Conservation (phyloP, 2,113 vertebrate species). For the Natator depressus region DNA sequence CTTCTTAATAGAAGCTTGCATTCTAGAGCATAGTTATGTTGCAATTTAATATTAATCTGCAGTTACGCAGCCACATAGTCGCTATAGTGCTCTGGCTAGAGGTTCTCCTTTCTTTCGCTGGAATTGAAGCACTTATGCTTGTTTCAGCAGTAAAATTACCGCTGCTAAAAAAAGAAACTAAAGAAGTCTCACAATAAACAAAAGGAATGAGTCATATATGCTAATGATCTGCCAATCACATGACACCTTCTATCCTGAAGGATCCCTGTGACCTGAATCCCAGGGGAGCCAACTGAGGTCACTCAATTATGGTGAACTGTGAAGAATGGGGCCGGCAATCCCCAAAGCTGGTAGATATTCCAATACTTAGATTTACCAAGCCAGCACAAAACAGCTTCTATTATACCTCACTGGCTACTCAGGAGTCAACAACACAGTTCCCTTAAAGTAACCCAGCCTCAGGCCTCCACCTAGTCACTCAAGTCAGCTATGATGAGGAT, state of each 20-base stretch:
- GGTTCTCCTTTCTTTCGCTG: constrained; percentile 9
- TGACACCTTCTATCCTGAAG: neutral
- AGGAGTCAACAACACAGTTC: too few species aligned
- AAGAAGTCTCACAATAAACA: neutral
- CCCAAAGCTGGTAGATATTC: too few species aligned
- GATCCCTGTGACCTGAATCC: neutral
- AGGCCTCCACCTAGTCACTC: too few species aligned
- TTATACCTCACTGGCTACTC: too few species aligned
- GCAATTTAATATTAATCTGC: neutral
- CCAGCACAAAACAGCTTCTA: too few species aligned
- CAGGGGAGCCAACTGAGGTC: too few species aligned
- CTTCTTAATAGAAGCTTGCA: neutral
- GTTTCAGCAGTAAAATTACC: constrained; percentile 55
- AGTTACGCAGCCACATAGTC: constrained; percentile 18
- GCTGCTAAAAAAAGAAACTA: constrained; percentile 51
- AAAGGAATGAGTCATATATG: constrained; percentile 31
- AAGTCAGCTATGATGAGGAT: too few species aligned
- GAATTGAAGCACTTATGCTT: constrained; percentile 38
- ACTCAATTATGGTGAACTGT: too few species aligned
- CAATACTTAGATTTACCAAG: too few species aligned
- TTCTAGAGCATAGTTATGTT: neutral
- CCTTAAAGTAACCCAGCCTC: too few species aligned
- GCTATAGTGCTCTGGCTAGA: neutral
- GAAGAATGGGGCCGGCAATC: too few species aligned
- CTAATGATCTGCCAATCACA: constrained; percentile 26